Conservation (phyloP, 2,797 vertebrate species). For the Enteromius radiatus region DNA sequence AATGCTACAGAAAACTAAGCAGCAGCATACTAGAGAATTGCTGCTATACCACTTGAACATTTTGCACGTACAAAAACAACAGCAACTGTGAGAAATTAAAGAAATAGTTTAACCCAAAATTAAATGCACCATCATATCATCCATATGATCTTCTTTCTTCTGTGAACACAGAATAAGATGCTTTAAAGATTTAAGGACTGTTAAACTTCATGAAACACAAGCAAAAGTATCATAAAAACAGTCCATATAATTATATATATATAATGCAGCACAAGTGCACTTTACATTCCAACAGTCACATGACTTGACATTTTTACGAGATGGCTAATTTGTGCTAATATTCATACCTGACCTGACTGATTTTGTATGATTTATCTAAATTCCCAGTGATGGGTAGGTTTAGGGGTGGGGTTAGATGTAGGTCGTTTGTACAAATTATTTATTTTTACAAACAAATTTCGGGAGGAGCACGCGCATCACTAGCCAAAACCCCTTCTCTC, state of each 20-base stretch:
- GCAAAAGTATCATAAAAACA: not conserved
- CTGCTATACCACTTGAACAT: not conserved
- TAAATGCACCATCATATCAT: not conserved
- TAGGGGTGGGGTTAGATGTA: no score
- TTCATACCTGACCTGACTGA: no score
- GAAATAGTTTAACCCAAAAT: not conserved
- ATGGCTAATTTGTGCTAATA: no score
- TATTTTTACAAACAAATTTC: no score
- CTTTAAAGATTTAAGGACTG: not conserved
- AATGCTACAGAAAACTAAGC: conserved; percentile 49
- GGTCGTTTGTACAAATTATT: no score
- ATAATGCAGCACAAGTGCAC: no score
- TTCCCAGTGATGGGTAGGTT: no score
- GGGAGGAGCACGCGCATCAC: no score
- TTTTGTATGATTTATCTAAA: no score
- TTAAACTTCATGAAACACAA: not conserved
- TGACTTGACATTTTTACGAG: no score
- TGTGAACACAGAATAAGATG: not conserved
- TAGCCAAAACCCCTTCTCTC: no score
- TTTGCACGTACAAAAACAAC: not conserved
- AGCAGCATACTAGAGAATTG: conserved; percentile 15
- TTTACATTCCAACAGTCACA: not conserved
- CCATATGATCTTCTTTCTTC: not conserved
- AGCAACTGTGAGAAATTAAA: not conserved
- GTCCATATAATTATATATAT: not conserved